Evolutionary conservation across 1,140 invertebrate species (phyloP).

Genomic region (Diplogasteroides magnus): DNA sequence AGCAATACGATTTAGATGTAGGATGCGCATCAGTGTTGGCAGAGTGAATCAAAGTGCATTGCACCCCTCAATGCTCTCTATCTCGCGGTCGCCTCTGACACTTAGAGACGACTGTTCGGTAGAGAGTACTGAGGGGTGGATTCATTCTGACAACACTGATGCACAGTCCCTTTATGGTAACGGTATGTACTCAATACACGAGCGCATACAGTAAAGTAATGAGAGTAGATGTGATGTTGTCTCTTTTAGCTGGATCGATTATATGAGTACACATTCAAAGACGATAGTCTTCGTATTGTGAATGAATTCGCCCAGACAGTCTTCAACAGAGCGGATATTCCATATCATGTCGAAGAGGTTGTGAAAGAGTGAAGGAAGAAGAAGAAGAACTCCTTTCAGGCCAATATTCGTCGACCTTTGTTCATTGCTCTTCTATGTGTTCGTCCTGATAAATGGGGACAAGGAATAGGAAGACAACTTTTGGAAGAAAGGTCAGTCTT

Average conservation of each 20-base stretch:
- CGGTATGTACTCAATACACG: too few species aligned
- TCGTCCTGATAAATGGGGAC: constrained; percentile 11
- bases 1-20: too few species aligned
- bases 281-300: constrained; percentile 15
- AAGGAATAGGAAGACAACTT: constrained; percentile 8
- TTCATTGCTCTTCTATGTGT: constrained; percentile 15
- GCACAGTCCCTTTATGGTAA: too few species aligned
- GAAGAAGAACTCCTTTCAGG: not conserved
- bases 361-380: not conserved
- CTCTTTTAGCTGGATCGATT: constrained; percentile 17
- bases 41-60: too few species aligned
- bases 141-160: too few species aligned
- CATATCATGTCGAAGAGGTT: constrained; percentile 21
- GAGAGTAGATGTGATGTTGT: not conserved
- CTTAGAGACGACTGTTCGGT: too few species aligned
- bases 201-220: too few species aligned
- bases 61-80: too few species aligned
- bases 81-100: too few species aligned
- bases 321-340: constrained; percentile 24
- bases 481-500: constrained; percentile 11
- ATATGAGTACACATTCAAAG: constrained; percentile 18
- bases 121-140: too few species aligned
- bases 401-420: not conserved
- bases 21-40: too few species aligned
- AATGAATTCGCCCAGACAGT: constrained; percentile 22